Conservation (phyloP, 2,888 invertebrate genomes). For the Rhingia campestris region DNA sequence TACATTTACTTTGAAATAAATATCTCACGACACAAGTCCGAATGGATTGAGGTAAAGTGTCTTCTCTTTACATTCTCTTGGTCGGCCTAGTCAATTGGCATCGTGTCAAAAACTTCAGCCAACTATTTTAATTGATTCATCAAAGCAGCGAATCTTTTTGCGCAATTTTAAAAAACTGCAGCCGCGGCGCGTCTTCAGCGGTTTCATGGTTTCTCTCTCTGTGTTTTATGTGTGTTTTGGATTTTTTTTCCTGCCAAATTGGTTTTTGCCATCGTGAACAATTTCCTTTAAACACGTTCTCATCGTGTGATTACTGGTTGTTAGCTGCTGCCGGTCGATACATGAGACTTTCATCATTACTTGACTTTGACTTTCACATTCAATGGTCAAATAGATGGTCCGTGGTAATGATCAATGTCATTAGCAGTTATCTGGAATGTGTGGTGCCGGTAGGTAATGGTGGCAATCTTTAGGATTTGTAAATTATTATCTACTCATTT, state of each 20-base stretch:
- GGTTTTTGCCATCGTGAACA: constrained; percentile 15
- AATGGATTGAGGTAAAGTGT: constrained; percentile 41
- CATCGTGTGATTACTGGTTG: constrained; percentile 15
- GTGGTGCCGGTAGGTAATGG: too few species aligned
- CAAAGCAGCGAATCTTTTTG: constrained; percentile 40
- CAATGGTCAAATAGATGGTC: constrained; percentile 40
- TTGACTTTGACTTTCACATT: constrained; percentile 72
- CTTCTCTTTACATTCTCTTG: constrained; percentile 10
- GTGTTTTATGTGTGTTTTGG: constrained; percentile 13
- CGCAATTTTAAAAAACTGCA: background rate
- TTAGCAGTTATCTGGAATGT: background rate
- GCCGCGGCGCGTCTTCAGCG: background rate
- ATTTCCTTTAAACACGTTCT: constrained; percentile 39
- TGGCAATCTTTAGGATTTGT: too few species aligned
- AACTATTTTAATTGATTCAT: constrained; percentile 62
- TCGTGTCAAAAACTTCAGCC: constrained; percentile 23
- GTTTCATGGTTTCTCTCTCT: constrained; percentile 22
- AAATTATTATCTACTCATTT: too few species aligned
- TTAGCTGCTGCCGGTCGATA: background rate
- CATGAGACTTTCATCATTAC: constrained; percentile 47
- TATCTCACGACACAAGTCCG: constrained; percentile 16
- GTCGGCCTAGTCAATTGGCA: constrained; percentile 35
- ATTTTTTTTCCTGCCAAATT: constrained; percentile 22
- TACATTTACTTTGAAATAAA: constrained; percentile 16
- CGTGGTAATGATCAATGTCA: constrained; percentile 12